These are phyloP conservation scores for Protophormia terraenovae DNA, from an alignment of 2,888 invertebrate species.

Conservation along the genomic window DNA sequence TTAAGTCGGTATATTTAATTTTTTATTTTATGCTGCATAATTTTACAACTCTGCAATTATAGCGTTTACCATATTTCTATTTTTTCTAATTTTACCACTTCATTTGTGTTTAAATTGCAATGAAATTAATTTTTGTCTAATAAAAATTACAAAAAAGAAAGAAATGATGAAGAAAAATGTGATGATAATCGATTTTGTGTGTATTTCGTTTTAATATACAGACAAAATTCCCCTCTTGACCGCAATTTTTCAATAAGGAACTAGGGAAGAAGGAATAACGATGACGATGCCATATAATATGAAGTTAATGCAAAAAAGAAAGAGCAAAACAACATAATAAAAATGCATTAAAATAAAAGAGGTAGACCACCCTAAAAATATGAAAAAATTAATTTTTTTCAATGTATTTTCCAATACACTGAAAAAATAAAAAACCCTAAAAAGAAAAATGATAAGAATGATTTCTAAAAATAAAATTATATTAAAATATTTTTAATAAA, in stretches of 20 bases:
- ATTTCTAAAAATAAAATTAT: too few species aligned
- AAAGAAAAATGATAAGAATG: too few species aligned
- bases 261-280: conserved; percentile 28
- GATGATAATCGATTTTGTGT: conserved; percentile 46
- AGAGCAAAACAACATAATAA: neutral
- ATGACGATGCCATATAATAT: conserved; percentile 35
- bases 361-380: conserved; percentile 21
- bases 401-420: neutral
- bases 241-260: conserved; percentile 28
- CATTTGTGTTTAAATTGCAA: conserved; percentile 28
- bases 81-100: neutral
- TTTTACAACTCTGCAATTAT: neutral
- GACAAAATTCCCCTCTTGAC: conserved; percentile 29
- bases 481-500: too few species aligned
- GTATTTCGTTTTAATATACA: neutral
- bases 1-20: too few species aligned
- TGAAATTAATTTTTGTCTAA: conserved; percentile 53
- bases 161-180: neutral
- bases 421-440: too few species aligned
- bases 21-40: too few species aligned
- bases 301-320: neutral
- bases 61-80: neutral
- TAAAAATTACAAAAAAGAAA: conserved; percentile 26
- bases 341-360: conserved; percentile 29
- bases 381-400: neutral